Evolutionary conservation across 2,113 vertebrate species (phyloP).

Genomic region (Calyptomena viridis): DNA sequence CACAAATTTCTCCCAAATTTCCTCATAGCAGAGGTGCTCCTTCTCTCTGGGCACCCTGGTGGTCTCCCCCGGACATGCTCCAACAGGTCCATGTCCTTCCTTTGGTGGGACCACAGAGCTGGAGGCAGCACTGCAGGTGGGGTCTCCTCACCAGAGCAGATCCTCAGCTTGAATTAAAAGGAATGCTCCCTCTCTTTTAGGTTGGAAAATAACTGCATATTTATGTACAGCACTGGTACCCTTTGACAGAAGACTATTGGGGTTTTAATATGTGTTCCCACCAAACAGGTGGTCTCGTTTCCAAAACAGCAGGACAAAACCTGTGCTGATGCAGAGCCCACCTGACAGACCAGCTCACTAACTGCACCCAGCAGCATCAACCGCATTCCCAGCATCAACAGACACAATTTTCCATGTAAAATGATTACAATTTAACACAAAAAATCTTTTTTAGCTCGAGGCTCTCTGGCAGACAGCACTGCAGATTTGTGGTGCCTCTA

Average conservation of each 20-base stretch:
- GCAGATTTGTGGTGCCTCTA: slow-evolving; percentile 39
- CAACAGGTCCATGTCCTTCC: not conserved
- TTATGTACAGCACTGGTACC: not conserved
- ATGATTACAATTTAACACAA: not conserved
- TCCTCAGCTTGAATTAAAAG: not conserved
- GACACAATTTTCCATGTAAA: slow-evolving; percentile 2
- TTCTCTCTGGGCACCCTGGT: not conserved
- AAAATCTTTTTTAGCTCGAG: not conserved
- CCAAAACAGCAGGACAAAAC: not conserved
- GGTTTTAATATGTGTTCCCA: not conserved
- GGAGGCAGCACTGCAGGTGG: not conserved
- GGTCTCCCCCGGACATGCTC: not conserved
- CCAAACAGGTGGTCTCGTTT: not conserved
- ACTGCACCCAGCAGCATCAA: not conserved
- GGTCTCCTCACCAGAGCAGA: not conserved
- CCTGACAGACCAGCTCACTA: not conserved
- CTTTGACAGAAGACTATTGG: not conserved
- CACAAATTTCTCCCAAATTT: not conserved
- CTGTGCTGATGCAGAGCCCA: not conserved
- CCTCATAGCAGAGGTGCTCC: not conserved
- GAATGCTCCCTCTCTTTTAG: not conserved
- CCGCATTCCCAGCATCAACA: not conserved
- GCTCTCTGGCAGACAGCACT: not conserved
- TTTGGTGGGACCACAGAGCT: not conserved
- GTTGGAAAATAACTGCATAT: not conserved